These are phyloP conservation scores for Plotosus lineatus DNA, from an alignment of 2,113 vertebrate genomes.

Conservation along the genomic window DNA sequence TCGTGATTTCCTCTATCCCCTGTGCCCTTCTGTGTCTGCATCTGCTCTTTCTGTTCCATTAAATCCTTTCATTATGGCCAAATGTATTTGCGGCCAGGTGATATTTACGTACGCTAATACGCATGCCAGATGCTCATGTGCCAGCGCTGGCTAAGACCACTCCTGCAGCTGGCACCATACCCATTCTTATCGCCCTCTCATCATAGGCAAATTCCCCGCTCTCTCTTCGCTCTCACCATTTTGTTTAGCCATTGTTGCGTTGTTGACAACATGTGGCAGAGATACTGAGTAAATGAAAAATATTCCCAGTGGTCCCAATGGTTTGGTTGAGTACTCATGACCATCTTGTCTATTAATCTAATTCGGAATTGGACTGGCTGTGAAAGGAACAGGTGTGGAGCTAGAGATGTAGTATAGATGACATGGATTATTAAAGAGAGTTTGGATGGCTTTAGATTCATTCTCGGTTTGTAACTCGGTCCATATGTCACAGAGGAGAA, in stretches of 20 bases:
- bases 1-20: conserved; percentile 14
- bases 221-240: conserved; percentile 46
- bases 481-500: conserved; percentile 64
- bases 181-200: conserved; percentile 36
- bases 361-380: conserved; percentile 62
- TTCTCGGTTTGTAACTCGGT: conserved; percentile 58
- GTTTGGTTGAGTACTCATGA: conserved; percentile 68
- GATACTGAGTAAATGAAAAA: conserved; percentile 76
- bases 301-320: conserved; percentile 62
- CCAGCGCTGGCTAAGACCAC: conserved; percentile 46
- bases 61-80: conserved; percentile 47
- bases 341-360: conserved; percentile 73
- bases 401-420: conserved; percentile 61
- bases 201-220: conserved; percentile 20
- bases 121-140: conserved; percentile 56
- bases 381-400: conserved; percentile 68
- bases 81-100: conserved; percentile 42
- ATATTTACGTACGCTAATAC: conserved; percentile 48
- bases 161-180: conserved; percentile 44
- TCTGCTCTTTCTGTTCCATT: conserved; percentile 44
- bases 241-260: conserved; percentile 62
- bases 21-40: conserved; percentile 34
- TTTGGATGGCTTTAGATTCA: conserved; percentile 59
- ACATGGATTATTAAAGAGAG: conserved; percentile 70
- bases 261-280: conserved; percentile 73